Evolutionary conservation across 2,113 vertebrate genomes (phyloP).

Genomic region (Pitta sordida): DNA sequence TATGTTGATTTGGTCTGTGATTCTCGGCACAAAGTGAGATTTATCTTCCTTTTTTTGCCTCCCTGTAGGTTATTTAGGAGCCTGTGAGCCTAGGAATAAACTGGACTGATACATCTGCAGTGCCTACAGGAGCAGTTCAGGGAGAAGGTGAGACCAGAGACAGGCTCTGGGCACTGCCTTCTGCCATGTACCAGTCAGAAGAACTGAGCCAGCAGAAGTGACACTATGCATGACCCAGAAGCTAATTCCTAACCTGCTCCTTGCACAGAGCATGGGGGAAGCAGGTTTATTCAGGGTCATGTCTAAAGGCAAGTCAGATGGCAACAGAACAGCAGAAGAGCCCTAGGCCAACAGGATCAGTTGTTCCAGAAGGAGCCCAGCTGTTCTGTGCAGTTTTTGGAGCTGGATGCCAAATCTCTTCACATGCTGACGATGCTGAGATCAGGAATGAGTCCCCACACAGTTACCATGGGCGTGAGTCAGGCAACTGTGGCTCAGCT

Average conservation of each 20-base stretch:
- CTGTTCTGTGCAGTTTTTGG: not conserved
- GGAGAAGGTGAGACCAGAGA: not conserved
- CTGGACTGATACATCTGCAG: not conserved
- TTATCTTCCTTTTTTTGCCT: not conserved
- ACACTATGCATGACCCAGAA: not conserved
- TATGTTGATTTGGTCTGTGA: not conserved
- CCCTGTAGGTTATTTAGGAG: not conserved
- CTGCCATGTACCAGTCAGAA: not conserved
- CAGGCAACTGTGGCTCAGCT: not conserved
- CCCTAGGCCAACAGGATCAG: not conserved
- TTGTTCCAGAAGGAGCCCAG: conserved; percentile 25
- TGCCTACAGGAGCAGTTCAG: not conserved
- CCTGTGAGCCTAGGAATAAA: not conserved
- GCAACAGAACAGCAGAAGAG: not conserved
- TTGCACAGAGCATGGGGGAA: not conserved
- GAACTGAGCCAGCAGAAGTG: not conserved
- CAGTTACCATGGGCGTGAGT: not conserved
- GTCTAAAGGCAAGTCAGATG: not conserved
- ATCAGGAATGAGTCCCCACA: not conserved
- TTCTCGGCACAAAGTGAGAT: not conserved
- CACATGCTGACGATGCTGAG: not conserved
- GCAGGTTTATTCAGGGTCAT: not conserved
- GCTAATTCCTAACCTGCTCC: not conserved
- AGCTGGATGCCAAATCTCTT: conserved; percentile 3
- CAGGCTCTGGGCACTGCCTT: not conserved